Evolutionary conservation across 2,888 invertebrate species (phyloP).

Genomic region (Papilio elwesi): DNA sequence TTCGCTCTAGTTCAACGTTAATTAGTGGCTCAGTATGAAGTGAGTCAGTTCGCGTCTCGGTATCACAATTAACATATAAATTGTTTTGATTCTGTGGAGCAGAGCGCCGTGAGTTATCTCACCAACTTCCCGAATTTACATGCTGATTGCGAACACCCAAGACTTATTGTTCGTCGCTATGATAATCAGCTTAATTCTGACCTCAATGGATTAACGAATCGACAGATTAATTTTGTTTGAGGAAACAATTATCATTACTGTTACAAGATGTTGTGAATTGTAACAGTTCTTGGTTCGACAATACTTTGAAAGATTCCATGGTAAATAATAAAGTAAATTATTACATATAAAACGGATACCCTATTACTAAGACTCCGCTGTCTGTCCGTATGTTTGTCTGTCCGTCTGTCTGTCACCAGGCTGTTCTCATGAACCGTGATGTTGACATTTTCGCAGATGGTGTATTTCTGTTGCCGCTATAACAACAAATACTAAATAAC

Average conservation of each 20-base stretch:
- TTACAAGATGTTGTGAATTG: no score
- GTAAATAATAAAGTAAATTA: no score
- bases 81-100: slow-evolving; percentile 35
- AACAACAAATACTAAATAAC: no score
- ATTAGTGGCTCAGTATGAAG: slow-evolving; percentile 29
- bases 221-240: slow-evolving; percentile 1
- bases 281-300: no score
- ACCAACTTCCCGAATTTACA: slow-evolving; percentile 34
- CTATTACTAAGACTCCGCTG: no score
- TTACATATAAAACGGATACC: no score
- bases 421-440: no score
- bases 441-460: no score
- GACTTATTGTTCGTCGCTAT: slow-evolving; percentile 28
- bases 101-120: slow-evolving; percentile 27
- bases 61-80: slow-evolving; percentile 40
- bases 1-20: slow-evolving; percentile 34
- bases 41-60: slow-evolving; percentile 30
- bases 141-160: slow-evolving; percentile 32
- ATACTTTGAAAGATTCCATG: no score
- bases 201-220: slow-evolving; percentile 13
- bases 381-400: no score
- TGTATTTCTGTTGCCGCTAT: no score
- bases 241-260: background rate
- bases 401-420: no score
- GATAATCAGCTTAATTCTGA: slow-evolving; percentile 15